These are phyloP conservation scores for Melanostigma gelatinosum DNA, from an alignment of 2,113 vertebrate genomes.

Conservation along the genomic window DNA sequence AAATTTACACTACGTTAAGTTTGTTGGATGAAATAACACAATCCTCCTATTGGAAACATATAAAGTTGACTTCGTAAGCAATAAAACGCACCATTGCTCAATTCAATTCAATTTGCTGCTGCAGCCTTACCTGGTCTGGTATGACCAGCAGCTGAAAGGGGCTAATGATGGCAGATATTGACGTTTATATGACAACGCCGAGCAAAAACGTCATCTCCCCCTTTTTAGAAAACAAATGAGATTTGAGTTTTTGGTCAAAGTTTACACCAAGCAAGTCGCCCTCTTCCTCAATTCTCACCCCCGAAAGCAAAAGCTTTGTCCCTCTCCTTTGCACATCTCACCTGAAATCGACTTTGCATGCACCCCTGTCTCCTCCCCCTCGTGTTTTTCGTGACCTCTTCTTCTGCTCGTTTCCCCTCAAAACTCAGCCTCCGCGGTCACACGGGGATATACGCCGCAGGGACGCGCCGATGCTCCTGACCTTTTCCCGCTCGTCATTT, in stretches of 20 bases:
- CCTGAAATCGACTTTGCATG: slow-evolving; percentile 29
- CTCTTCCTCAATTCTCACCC: neutral
- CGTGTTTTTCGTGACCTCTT: slow-evolving; percentile 12
- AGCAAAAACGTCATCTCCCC: neutral
- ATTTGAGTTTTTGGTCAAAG: neutral
- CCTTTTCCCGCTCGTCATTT: slow-evolving; percentile 44
- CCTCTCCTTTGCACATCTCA: neutral
- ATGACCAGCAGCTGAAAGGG: neutral
- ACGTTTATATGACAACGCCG: neutral
- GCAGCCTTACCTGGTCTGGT: neutral
- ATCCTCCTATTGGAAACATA: neutral
- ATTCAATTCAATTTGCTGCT: neutral
- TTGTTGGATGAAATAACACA: neutral
- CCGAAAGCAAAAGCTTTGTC: neutral
- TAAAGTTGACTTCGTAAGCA: slow-evolving; percentile 2
- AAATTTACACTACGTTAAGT: neutral
- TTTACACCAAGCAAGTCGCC: neutral
- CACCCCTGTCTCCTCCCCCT: neutral
- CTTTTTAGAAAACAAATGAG: no score
- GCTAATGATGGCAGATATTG: neutral
- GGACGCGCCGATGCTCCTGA: slow-evolving; percentile 17
- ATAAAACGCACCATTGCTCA: neutral
- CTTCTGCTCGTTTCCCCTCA: neutral
- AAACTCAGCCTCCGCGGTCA: slow-evolving; percentile 16
- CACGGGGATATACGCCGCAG: slow-evolving; percentile 29